Conservation (phyloP, 2,797 vertebrate species). For the Rhincodon typus region DNA sequence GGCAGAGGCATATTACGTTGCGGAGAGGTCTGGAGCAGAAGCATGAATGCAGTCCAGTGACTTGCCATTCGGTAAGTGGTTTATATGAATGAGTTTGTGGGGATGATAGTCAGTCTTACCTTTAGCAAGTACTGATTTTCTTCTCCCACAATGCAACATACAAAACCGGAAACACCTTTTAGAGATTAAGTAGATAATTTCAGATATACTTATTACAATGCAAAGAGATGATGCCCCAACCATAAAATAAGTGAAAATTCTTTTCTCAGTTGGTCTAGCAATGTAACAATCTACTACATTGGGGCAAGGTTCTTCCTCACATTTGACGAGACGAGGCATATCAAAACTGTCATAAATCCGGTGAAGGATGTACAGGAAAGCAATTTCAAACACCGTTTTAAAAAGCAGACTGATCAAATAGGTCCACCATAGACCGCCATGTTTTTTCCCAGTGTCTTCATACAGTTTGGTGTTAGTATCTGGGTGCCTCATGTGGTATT, state of each 20-base stretch:
- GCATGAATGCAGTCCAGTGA: slow-evolving; percentile 51
- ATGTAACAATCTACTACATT: slow-evolving; percentile 93
- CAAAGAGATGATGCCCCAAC: slow-evolving; percentile 87
- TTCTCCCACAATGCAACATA: slow-evolving; percentile 1
- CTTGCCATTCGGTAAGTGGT: slow-evolving; percentile 49
- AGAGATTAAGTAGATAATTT: slow-evolving; percentile 85
- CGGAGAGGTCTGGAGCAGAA: slow-evolving; percentile 65
- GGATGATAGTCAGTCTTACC: slow-evolving; percentile 61
- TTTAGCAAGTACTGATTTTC: slow-evolving; percentile 44
- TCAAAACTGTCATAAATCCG: slow-evolving; percentile 82
- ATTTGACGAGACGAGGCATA: slow-evolving; percentile 83
- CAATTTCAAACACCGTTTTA: slow-evolving; percentile 76
- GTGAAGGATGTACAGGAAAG: slow-evolving; percentile 89
- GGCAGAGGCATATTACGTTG: slow-evolving; percentile 45
- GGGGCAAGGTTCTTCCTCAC: slow-evolving; percentile 73
- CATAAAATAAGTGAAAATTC: slow-evolving; percentile 97
- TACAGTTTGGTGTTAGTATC: neutral
- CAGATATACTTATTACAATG: slow-evolving; percentile 85
- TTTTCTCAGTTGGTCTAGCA: slow-evolving; percentile 90
- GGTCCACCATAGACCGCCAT: slow-evolving; percentile 97
- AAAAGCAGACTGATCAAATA: slow-evolving; percentile 85
- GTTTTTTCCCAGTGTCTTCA: slow-evolving; percentile 43
- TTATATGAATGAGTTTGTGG: slow-evolving; percentile 52
- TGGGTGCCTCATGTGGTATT: slow-evolving; percentile 10
- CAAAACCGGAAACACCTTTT: slow-evolving; percentile 54